These are phyloP conservation scores for Clarias macrocephalus DNA, from an alignment of 2,113 vertebrate species.

Conservation along the genomic window DNA sequence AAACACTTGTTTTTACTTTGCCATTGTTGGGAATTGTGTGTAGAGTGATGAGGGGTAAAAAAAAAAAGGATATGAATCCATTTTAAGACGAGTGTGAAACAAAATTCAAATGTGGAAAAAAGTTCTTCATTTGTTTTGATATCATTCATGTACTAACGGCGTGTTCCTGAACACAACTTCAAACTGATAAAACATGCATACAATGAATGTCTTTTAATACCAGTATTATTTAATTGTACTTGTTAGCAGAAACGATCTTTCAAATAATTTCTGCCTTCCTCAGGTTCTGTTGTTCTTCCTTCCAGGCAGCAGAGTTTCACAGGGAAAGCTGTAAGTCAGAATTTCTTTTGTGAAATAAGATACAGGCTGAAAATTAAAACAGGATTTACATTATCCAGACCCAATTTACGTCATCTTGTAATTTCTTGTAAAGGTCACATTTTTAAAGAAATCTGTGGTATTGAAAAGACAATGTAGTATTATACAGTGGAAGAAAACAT, in stretches of 20 bases:
- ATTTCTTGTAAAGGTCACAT: not conserved
- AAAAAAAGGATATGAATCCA: too few relatives aligned
- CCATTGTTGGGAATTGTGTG: too few relatives aligned
- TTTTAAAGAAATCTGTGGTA: not conserved
- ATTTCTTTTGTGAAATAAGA: not conserved
- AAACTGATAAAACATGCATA: not conserved
- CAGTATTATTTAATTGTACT: not conserved
- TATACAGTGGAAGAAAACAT: not conserved
- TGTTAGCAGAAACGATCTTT: not conserved
- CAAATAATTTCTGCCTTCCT: constrained; percentile 14
- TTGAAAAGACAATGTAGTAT: not conserved
- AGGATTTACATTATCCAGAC: not conserved
- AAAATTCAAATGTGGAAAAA: too few relatives aligned
- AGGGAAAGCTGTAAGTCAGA: constrained; percentile 76
- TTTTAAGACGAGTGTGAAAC: too few relatives aligned
- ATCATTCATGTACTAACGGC: not conserved
- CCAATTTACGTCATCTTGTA: not conserved
- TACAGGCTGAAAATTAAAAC: not conserved
- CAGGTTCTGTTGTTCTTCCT: constrained; percentile 77
- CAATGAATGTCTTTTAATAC: not conserved
- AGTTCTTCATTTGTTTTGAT: too few relatives aligned
- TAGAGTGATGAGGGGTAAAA: too few relatives aligned
- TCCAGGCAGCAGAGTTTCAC: constrained; percentile 74
- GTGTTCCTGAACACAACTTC: not conserved
- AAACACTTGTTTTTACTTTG: too few relatives aligned